phyloP scores from a whole-genome alignment of 2,888 invertebrate species.

The Parapristionchus giblindavisi region DNA sequence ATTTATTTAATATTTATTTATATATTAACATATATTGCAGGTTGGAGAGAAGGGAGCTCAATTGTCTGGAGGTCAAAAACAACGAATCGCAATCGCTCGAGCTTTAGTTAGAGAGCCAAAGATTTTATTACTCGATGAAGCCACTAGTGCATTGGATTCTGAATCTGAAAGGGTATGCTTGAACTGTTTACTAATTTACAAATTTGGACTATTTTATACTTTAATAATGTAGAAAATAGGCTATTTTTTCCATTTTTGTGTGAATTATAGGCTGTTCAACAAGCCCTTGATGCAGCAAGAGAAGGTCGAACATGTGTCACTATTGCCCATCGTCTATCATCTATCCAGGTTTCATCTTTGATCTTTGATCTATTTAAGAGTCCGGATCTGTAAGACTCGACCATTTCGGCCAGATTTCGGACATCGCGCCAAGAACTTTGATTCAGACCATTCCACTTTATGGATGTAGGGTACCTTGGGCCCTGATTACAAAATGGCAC shows the following conservation, averaged over 20 bases:
- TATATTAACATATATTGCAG: slow-evolving; percentile 25
- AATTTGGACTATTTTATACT: too few species aligned
- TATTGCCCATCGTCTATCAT: slow-evolving; percentile 65
- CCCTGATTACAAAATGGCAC: too few species aligned
- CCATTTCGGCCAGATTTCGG: too few species aligned
- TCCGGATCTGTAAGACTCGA: too few species aligned
- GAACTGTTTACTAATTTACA: too few species aligned
- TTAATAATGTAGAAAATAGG: too few species aligned
- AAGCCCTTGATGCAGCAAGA: slow-evolving; percentile 61
- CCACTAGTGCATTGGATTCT: slow-evolving; percentile 25
- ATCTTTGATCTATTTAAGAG: too few species aligned
- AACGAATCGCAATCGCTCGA: slow-evolving; percentile 32
- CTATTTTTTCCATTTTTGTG: too few species aligned
- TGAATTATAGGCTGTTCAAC: slow-evolving; percentile 61
- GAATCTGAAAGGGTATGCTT: slow-evolving; percentile 33
- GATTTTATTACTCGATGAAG: slow-evolving; percentile 33
- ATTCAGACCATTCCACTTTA: too few species aligned
- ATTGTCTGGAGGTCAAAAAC: slow-evolving; percentile 35
- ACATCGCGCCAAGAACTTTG: too few species aligned
- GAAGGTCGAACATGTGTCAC: slow-evolving; percentile 64
- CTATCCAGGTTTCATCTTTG: slow-evolving; percentile 61
- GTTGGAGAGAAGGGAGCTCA: slow-evolving; percentile 32
- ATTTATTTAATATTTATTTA: neutral
- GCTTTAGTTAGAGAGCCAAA: slow-evolving; percentile 34
- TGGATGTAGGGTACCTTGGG: too few species aligned